Evolutionary conservation across 2,797 vertebrate genomes (phyloP), one percentile per base, ranked within the genome.

Genomic region (Yasuhikotakia modesta): DNA sequence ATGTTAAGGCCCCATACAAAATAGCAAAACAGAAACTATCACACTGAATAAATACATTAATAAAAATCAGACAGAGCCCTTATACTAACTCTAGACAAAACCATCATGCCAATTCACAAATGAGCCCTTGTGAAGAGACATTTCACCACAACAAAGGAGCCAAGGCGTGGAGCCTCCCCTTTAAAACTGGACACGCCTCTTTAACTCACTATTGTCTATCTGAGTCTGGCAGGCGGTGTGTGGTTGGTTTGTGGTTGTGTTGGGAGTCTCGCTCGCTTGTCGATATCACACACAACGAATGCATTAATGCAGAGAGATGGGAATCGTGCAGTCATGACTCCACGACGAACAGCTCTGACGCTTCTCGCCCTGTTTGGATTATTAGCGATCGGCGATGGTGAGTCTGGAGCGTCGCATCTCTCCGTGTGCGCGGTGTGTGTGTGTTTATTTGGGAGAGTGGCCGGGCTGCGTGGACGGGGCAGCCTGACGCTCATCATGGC

Each of bases 401-500:
- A 92, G 94, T 93, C 84, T 30, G 46, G 79, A 57, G 77, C 87
- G 79, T 85, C 70, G 85, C 86, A 87, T 83, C 83, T 85, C 84
- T 27, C 75, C 12, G n/a, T n/a, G n/a, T n/a, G n/a, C n/a, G n/a
- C 90, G 88, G 89, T 87, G 87, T 88, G 87, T 89, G 85, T 71
- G 17, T 85, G 85, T 80, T 79, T 83, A 77, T 82, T 73, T 76
- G 76, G 74, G 67, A 32, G 64, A 60, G 65, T 70, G 67, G 72
- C 66, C 78, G 67, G 82, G 63, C 71, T 63, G 87, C 83, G 88
- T 79, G 88, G 87, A 87, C 88, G 86, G 87, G 87, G 89, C 87
- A 85, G 89, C 88, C 91, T 90, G 90, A 89, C 91, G 87, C 89
- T 87, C 81, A 84, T 88, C 90, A 92, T 93, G 93, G 92, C 92